These are phyloP conservation scores for Nephrocerus scutellatus DNA, from an alignment of 2,888 invertebrate species.

Conservation along the genomic window DNA sequence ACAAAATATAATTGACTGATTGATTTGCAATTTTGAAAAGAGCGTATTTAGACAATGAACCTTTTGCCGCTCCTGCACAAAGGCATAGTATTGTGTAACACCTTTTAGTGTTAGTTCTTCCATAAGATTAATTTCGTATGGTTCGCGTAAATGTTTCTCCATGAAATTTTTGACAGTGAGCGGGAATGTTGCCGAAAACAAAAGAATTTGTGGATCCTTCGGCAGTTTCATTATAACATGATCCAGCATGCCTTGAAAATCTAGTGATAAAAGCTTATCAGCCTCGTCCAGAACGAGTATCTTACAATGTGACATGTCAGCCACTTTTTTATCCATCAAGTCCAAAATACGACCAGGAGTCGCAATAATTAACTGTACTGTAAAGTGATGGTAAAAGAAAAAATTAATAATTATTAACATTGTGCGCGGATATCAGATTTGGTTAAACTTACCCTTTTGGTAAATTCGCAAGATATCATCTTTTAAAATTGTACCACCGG, in stretches of 20 bases:
- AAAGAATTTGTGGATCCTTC: slow-evolving; percentile 89
- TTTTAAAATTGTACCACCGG: slow-evolving; percentile 94
- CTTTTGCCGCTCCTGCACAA: slow-evolving; percentile 99
- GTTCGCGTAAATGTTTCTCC: slow-evolving; percentile 93
- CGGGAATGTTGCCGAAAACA: slow-evolving; percentile 99
- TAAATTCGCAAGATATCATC: slow-evolving; percentile 99
- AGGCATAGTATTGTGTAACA: slow-evolving; percentile 99
- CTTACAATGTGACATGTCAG: slow-evolving; percentile 92
- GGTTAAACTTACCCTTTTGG: slow-evolving; percentile 72
- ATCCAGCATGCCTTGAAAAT: slow-evolving; percentile 98
- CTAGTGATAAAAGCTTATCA: slow-evolving; percentile 96
- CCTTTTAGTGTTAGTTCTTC: slow-evolving; percentile 98
- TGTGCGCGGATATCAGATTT: background rate
- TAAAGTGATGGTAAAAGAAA: slow-evolving; percentile 43
- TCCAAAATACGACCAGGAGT: slow-evolving; percentile 99
- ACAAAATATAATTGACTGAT: slow-evolving; percentile 99
- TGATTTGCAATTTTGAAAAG: slow-evolving; percentile 99
- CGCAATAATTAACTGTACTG: slow-evolving; percentile 97
- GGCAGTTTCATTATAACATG: slow-evolving; percentile 90
- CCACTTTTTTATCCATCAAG: slow-evolving; percentile 95
- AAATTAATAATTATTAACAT: slow-evolving; percentile 10
- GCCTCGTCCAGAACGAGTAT: slow-evolving; percentile 98
- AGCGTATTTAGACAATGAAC: slow-evolving; percentile 99
- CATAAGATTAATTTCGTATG: slow-evolving; percentile 99
- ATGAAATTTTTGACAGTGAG: slow-evolving; percentile 97